These are phyloP conservation scores for Abrostola tripartita DNA, from an alignment of 2,888 invertebrate genomes.

Conservation along the genomic window DNA sequence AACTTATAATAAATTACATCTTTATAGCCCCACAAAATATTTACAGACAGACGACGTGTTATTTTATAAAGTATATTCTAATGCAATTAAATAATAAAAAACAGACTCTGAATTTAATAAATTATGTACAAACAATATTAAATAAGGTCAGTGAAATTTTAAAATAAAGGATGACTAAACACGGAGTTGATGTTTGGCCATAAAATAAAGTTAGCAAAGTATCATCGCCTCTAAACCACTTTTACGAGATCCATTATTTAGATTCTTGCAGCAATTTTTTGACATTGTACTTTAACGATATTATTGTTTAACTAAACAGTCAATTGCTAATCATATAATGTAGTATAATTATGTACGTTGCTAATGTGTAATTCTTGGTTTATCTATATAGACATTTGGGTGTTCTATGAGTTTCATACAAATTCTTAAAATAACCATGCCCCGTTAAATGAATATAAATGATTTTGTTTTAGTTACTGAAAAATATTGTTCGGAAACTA, in stretches of 20 bases:
- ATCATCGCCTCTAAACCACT: background rate
- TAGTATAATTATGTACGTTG: too few relatives aligned
- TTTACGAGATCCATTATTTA: background rate
- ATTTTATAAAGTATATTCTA: background rate
- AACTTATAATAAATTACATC: background rate
- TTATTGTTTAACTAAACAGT: too few relatives aligned
- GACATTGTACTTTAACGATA: too few relatives aligned
- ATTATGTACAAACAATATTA: constrained; percentile 14
- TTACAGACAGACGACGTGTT: background rate
- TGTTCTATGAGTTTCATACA: too few relatives aligned
- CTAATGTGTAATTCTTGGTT: too few relatives aligned
- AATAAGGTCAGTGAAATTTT: constrained; percentile 20
- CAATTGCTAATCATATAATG: too few relatives aligned
- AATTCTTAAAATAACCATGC: too few relatives aligned
- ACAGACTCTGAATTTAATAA: constrained; percentile 8
- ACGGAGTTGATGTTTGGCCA: background rate
- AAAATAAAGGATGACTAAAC: constrained; percentile 25
- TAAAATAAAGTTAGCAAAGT: constrained; percentile 14
- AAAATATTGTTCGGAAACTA: too few relatives aligned
- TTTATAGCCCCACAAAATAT: background rate
- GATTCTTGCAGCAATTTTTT: background rate
- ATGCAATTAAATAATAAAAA: constrained; percentile 6
- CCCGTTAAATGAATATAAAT: too few relatives aligned
- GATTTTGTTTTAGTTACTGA: too few relatives aligned
- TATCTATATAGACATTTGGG: too few relatives aligned